phyloP scores from a whole-genome alignment of 2,113 vertebrate species.

The Solea senegalensis region DNA sequence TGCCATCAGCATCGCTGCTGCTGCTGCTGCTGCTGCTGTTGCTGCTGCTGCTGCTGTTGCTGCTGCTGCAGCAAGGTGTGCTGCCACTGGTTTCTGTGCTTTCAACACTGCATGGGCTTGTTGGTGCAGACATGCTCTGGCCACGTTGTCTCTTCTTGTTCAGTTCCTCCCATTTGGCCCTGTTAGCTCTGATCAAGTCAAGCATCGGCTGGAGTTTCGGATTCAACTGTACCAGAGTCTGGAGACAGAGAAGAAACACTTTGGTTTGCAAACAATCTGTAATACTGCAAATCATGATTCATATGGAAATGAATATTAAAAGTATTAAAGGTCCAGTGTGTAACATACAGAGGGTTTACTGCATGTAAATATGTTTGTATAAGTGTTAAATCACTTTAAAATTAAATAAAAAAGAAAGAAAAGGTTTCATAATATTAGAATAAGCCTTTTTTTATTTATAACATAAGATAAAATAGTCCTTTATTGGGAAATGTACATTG shows the following conservation, averaged over 20 bases:
- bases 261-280: background rate
- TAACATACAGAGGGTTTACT: no score
- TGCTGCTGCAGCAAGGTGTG: constrained; percentile 56
- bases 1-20: constrained; percentile 10
- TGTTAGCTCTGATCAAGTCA: constrained; percentile 89
- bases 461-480: no score
- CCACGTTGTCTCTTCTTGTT: constrained; percentile 85
- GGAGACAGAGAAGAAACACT: constrained; percentile 13
- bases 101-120: constrained; percentile 46
- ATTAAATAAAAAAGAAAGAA: no score
- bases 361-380: no score
- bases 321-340: no score
- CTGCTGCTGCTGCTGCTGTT: background rate
- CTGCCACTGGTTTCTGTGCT: constrained; percentile 50
- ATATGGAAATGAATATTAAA: no score
- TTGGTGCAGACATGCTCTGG: constrained; percentile 62
- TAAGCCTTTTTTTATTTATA: no score
- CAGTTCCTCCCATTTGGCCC: constrained; percentile 93
- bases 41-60: background rate
- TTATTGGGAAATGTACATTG: no score
- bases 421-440: no score
- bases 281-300: no score
- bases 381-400: no score
- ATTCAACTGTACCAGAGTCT: constrained; percentile 94
- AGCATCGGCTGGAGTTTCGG: constrained; percentile 95